Evolutionary conservation across 2,113 vertebrate genomes (phyloP).

Genomic region (Campylomormyrus numenius): DNA sequence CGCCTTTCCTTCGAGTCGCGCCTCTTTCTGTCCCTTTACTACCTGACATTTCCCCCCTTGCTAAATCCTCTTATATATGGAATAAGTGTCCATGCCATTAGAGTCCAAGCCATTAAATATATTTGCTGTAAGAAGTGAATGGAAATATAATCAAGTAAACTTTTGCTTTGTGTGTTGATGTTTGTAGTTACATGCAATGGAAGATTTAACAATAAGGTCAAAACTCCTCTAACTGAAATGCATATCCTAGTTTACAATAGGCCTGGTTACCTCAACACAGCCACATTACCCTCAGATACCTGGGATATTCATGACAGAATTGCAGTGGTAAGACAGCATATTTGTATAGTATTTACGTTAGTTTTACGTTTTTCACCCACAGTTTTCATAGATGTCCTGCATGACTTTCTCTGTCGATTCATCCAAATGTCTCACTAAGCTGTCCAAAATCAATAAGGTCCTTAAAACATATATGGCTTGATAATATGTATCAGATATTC

Average conservation of each 20-base stretch:
- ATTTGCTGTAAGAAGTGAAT: neutral
- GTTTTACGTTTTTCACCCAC: neutral
- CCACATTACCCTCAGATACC: neutral
- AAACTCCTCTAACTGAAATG: neutral
- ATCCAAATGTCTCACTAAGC: neutral
- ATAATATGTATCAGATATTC: neutral
- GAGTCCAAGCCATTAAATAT: neutral
- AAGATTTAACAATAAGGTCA: neutral
- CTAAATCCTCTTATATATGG: slow-evolving; percentile 22
- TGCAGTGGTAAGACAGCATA: neutral
- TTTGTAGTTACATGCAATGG: neutral
- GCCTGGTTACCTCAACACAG: neutral
- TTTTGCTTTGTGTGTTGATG: neutral
- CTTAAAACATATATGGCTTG: neutral
- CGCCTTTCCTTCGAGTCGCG: neutral
- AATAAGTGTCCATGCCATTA: neutral
- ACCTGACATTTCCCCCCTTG: slow-evolving; percentile 18
- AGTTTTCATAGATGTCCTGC: neutral
- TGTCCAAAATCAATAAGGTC: neutral
- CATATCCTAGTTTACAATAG: neutral
- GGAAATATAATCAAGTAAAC: neutral
- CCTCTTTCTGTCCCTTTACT: slow-evolving; percentile 17
- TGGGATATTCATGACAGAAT: neutral
- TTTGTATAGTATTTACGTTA: neutral
- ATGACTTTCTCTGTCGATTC: neutral